These are phyloP conservation scores for Microctonus aethiopoides DNA, from an alignment of 2,888 invertebrate species.

Conservation along the genomic window DNA sequence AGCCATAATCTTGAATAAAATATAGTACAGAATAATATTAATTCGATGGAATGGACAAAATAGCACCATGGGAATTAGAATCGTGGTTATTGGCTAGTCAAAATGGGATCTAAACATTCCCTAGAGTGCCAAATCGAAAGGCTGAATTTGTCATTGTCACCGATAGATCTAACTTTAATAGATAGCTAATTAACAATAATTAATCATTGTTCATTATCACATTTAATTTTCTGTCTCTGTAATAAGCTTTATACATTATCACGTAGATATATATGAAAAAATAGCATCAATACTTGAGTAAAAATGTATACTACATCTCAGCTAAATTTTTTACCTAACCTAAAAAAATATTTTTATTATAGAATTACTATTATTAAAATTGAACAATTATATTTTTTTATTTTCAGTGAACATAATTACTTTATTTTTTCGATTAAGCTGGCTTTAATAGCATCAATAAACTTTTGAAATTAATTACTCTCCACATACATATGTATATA, in stretches of 20 bases:
- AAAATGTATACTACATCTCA: no score
- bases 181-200: constrained; percentile 16
- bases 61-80: constrained; percentile 11
- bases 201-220: constrained; percentile 5
- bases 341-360: no score
- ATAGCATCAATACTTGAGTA: no score
- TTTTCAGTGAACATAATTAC: no score
- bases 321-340: no score
- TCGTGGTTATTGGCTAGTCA: constrained; percentile 17
- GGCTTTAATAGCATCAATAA: background rate
- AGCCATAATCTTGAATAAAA: background rate
- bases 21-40: background rate
- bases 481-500: background rate
- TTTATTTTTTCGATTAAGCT: no score
- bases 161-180: constrained; percentile 3
- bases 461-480: no score
- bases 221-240: background rate
- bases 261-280: no score
- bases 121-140: constrained; percentile 19
- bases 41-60: no score
- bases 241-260: no score
- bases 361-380: no score
- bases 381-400: no score
- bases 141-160: constrained; percentile 15
- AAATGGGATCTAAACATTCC: constrained; percentile 7